Base-by-base conservation (phyloP, 2,113 vertebrate species). In the Trogon melanurus region DNA sequence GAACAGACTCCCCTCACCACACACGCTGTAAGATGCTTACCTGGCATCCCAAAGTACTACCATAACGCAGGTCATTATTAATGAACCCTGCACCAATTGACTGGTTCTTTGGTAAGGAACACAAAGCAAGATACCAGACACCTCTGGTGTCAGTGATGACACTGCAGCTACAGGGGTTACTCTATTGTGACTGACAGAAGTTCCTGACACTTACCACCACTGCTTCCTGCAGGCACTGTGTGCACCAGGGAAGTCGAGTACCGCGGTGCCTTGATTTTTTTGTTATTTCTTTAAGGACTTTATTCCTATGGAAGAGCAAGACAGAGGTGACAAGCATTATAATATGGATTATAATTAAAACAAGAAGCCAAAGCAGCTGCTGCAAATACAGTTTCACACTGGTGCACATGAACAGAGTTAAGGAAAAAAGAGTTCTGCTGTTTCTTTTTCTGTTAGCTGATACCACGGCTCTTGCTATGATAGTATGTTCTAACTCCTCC, bases 151-250 rank as follows among this genome's bases (percentile, higher is more conserved):
- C 20, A 67, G 19, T 4, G 71, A 6, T 26, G 44, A 47, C 25
- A 23, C 1, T 51, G 54, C 51, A 80, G 74, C 36, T 51, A 0
- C 32, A 73, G 38, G 14, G 22, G 3, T 72, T 47, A 38, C 32
- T 34, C 29, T 56, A 1, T 1, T 45, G 38, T 14, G 32, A 26
- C 32, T 57, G 34, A 34, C 51, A 32, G n/a, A 56, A 23, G 32
- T 9, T 34, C 57, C 56, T 67, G 79, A 71, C 70, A 93, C 98
- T 97, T 94, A 98, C 98, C 97, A 92, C 65, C 7, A 58, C 93
- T 27, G 88, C 17, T 72, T 80, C 96, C 56, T 69, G 85, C 78
- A 98, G 73, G 60, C 93, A 94, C 41, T 97, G 91, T 5, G 87
- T 7, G 5, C 97, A 98, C 83, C 88, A 93, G 38, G 73, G 73